Conservation (phyloP, 1,140 invertebrate genomes). For the Aphelenchoides besseyi region DNA sequence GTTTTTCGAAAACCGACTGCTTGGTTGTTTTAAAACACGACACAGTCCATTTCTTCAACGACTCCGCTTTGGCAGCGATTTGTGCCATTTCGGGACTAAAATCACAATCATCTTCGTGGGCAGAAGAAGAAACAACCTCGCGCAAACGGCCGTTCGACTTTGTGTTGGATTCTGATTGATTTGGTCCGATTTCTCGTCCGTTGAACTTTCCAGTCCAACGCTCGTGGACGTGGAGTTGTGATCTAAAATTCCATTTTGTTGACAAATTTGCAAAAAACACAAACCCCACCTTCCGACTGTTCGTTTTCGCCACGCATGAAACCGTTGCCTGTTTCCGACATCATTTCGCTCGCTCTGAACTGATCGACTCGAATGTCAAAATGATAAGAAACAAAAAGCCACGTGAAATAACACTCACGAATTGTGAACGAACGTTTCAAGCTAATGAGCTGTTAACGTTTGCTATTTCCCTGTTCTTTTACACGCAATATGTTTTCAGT, state of each 20-base stretch:
- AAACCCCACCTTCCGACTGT: neutral
- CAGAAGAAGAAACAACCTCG: neutral
- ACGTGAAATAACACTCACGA: no score
- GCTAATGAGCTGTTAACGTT: no score
- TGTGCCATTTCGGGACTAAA: conserved; percentile 36
- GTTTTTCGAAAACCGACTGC: conserved; percentile 27
- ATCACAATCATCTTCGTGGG: conserved; percentile 12
- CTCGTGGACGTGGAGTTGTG: neutral
- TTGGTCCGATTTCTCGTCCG: conserved; percentile 1
- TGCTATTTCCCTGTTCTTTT: no score
- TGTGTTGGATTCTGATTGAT: neutral
- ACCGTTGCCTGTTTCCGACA: neutral
- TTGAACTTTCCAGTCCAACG: neutral
- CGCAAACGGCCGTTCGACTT: conserved; percentile 22
- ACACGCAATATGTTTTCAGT: no score
- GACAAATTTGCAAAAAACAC: neutral
- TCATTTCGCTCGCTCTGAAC: neutral
- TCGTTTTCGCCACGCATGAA: conserved; percentile 5
- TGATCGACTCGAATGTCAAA: neutral
- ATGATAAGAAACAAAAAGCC: neutral
- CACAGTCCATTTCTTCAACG: conserved; percentile 36
- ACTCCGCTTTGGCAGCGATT: conserved; percentile 23
- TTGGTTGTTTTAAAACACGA: conserved; percentile 33
- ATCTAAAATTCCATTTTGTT: neutral
- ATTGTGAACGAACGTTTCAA: no score